Conservation (phyloP, 2,888 invertebrate species). For the Bedellia somnulentella region DNA sequence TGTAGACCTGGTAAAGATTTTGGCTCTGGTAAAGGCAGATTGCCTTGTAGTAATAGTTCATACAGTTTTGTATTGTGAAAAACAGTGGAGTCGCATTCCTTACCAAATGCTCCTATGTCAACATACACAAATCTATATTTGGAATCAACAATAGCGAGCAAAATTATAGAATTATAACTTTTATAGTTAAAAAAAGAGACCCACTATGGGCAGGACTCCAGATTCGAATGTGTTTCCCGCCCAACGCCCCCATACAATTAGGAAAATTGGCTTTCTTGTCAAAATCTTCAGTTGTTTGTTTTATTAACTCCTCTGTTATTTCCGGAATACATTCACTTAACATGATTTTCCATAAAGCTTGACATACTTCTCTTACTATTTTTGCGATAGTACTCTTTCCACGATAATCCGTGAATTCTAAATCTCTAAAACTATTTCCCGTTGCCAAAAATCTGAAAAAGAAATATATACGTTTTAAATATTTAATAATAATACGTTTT, state of each 20-base stretch:
- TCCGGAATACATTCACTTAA: background rate
- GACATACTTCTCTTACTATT: constrained; percentile 5
- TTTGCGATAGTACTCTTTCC: constrained; percentile 12
- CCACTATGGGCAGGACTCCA: constrained; percentile 10
- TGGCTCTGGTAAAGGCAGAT: constrained; percentile 10
- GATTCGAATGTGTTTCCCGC: constrained; percentile 6
- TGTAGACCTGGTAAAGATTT: constrained; percentile 9
- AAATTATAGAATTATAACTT: constrained; percentile 11
- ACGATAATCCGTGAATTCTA: constrained; percentile 4
- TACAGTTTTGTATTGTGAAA: constrained; percentile 6
- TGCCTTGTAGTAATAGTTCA: constrained; percentile 5
- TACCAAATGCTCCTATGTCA: constrained; percentile 8
- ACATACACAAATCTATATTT: constrained; percentile 10
- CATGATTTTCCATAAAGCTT: constrained; percentile 3
- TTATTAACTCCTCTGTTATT: constrained; percentile 1
- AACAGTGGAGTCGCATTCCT: constrained; percentile 8
- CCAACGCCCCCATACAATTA: constrained; percentile 4
- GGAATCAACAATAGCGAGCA: constrained; percentile 12
- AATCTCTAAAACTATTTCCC: constrained; percentile 1
- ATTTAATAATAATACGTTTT: constrained; percentile 6
- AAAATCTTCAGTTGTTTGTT: constrained; percentile 4
- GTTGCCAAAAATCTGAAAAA: constrained; percentile 8
- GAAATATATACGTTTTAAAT: constrained; percentile 6
- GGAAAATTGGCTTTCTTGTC: constrained; percentile 3
- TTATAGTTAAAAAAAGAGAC: constrained; percentile 14